Evolutionary conservation across 1,140 invertebrate genomes (phyloP), one percentile per base, ranked within the genome.

Genomic region (Leptinotarsa undecemlineata): DNA sequence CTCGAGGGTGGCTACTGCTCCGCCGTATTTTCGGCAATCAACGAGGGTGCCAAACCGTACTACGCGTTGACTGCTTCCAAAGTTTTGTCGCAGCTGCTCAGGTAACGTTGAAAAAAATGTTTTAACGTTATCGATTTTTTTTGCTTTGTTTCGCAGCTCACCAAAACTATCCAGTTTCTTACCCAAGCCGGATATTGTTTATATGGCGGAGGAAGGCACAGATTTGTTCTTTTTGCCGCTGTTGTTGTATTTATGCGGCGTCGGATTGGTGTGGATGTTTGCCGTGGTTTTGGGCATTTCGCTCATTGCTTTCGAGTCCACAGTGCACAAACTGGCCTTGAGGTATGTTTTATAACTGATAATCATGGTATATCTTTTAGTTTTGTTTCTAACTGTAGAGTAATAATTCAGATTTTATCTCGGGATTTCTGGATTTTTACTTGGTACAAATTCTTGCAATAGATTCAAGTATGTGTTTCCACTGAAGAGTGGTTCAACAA

Each of bases 281-380:
- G 85, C 86, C 3, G 70, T 88, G 48, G 78, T 78, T 17, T 82
- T 86, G 60, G 88, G 87, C 71, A 82, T 85, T 64, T 85, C 86
- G 4, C 82, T 91, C 26, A 82, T 90, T 73, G 87, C 89, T 72
- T 87, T 87, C 63, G 90, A 90, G 74, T 88, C 89, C 21, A 84
- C 90, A 3, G 86, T 87, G 42, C 87, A 90, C 77, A 88, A 88
- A 81, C 80, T 90, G 26, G 81, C 87, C 13, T 82, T 88, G 13
- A 89, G 87, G 89, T 90, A 86, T 80, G 82, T 81, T 72, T 63
- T 42, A 42, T 42, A 42, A 42, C 33, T 42, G 1, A 42, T 42
- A 42, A 42, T 42, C 8, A 42, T 33, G 6, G 26, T 26, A 1
- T 33, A 33, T 26, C 26, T 33, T 33, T 1, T 33, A 21, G 19